phyloP scores from a whole-genome alignment of 1,140 invertebrate species.

The Ostrea edulis region DNA sequence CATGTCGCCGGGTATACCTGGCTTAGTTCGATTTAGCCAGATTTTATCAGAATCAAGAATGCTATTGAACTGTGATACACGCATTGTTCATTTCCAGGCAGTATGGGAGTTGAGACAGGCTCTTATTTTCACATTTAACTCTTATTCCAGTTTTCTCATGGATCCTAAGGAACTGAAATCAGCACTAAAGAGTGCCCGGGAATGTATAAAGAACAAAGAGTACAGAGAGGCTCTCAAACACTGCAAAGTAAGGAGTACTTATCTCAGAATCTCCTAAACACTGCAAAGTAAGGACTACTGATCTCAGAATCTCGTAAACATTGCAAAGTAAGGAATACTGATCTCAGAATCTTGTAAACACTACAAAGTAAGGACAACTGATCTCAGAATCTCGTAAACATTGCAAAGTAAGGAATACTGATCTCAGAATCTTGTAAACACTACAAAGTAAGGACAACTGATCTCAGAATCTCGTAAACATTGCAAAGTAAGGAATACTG shows the following conservation, averaged over 20 bases:
- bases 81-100: too few relatives aligned
- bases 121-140: not conserved
- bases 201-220: conserved; percentile 86
- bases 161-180: conserved; percentile 81
- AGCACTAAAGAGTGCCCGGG: conserved; percentile 86
- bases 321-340: conserved; percentile 82
- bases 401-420: conserved; percentile 82
- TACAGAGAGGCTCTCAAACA: conserved; percentile 86
- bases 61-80: too few relatives aligned
- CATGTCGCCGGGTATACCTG: too few relatives aligned
- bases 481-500: conserved; percentile 82
- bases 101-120: too few relatives aligned
- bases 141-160: conserved; percentile 56
- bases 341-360: conserved; percentile 81
- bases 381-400: conserved; percentile 84
- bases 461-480: conserved; percentile 84
- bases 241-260: conserved; percentile 82
- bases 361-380: conserved; percentile 82
- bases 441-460: conserved; percentile 82
- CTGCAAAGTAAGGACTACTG: conserved; percentile 82
- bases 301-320: conserved; percentile 84
- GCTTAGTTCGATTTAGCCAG: too few relatives aligned
- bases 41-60: too few relatives aligned
- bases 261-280: conserved; percentile 82
- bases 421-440: conserved; percentile 81